Conservation (phyloP, 2,797 vertebrate genomes). For the Neosilurus hyrtlii region DNA sequence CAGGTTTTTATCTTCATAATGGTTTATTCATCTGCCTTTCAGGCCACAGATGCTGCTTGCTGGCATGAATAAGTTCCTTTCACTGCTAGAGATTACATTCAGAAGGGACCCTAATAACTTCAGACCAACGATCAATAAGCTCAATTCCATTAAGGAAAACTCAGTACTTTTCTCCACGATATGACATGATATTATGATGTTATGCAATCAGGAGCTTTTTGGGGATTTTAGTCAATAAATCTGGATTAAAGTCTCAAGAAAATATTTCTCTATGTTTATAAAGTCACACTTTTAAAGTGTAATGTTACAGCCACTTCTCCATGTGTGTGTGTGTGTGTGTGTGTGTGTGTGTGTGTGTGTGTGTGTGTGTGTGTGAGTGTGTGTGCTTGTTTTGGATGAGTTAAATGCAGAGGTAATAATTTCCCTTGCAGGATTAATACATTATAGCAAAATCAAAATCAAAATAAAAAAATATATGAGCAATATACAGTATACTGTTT, state of each 20-base stretch:
- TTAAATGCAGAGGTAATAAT: too few relatives aligned
- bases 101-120: slow-evolving; percentile 98
- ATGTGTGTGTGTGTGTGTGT: too few relatives aligned
- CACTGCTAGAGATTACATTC: slow-evolving; percentile 94
- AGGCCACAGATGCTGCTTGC: slow-evolving; percentile 91
- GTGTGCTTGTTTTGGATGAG: too few relatives aligned
- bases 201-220: background rate
- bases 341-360: too few relatives aligned
- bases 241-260: background rate
- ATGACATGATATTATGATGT: background rate
- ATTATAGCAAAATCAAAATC: too few relatives aligned
- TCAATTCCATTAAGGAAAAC: slow-evolving; percentile 92
- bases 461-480: too few relatives aligned
- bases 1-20: background rate
- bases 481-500: too few relatives aligned
- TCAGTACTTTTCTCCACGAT: background rate
- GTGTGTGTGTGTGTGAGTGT: too few relatives aligned
- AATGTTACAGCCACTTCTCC: background rate
- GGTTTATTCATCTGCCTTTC: slow-evolving; percentile 1
- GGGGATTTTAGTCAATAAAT: background rate
- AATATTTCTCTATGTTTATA: background rate
- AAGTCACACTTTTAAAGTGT: slow-evolving; percentile 27
- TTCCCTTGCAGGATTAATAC: too few relatives aligned
- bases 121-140: slow-evolving; percentile 96
- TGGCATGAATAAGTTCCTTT: slow-evolving; percentile 96